Percentiles rank a stretch among this genome's conserved stretches.
phyloP scores from a whole-genome alignment of 1,140 invertebrate genomes.

The Cyclina sinensis region DNA sequence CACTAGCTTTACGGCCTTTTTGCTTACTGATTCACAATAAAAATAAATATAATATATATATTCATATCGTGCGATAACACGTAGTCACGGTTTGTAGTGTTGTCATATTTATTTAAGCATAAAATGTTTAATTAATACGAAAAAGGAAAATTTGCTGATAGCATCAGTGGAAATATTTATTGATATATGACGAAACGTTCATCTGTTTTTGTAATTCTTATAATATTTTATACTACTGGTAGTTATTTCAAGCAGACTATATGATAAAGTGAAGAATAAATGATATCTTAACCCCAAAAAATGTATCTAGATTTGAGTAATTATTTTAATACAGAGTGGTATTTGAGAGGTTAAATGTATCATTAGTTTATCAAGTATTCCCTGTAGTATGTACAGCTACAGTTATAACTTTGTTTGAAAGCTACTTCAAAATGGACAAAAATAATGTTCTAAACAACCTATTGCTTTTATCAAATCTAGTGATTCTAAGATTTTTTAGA shows the following conservation, averaged over 20 bases:
- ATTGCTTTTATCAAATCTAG: no score
- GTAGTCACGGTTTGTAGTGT: no score
- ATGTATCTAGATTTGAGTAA: neutral
- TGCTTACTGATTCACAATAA: no score
- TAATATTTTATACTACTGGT: neutral
- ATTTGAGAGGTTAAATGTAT: neutral
- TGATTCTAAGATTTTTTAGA: no score
- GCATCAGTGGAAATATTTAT: neutral
- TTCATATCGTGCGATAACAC: no score
- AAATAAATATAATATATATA: no score
- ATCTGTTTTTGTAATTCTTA: neutral
- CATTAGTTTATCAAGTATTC: no score
- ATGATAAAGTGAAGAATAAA: neutral
- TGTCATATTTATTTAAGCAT: neutral
- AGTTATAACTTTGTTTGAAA: no score
- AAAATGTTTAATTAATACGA: conserved; percentile 31
- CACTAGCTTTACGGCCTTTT: no score
- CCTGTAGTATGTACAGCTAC: no score
- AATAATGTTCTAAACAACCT: no score
- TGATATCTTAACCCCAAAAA: neutral
- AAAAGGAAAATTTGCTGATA: neutral
- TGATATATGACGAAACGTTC: neutral
- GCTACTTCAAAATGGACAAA: no score
- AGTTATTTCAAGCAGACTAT: conserved; percentile 26
- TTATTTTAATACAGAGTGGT: neutral